A percentile compares a stretch with the other conserved stretches of the same genome.
phyloP scores from a whole-genome alignment of 2,797 vertebrate species.

The Onychomys arenicola region DNA sequence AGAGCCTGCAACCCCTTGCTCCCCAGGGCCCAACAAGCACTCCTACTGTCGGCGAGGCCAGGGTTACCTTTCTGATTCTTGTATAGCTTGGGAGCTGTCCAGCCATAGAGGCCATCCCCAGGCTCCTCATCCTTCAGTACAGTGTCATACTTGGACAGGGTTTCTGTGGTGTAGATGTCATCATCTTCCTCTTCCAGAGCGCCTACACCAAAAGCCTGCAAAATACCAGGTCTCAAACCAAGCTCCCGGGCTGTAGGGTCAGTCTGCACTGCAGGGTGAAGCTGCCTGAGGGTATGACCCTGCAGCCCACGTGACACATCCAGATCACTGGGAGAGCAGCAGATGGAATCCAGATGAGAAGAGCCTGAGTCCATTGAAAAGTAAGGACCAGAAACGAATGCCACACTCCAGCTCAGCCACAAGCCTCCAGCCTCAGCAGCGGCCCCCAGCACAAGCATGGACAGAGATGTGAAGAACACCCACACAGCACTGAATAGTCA shows the following conservation, averaged over 20 bases:
- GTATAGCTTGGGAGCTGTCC: conserved; percentile 96
- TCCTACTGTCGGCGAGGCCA: rapidly evolving
- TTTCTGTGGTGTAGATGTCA: conserved; percentile 96
- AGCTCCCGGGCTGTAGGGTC: neutral
- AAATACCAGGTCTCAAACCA: conserved; percentile 59
- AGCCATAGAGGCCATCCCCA: conserved; percentile 95
- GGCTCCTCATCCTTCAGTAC: conserved; percentile 94
- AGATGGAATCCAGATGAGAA: neutral
- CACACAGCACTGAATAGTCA: neutral
- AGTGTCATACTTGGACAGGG: conserved; percentile 93
- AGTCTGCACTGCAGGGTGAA: neutral
- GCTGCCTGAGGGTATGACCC: neutral
- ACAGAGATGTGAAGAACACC: neutral
- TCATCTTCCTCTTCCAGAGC: conserved; percentile 97
- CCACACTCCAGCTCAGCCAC: neutral
- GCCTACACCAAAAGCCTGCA: conserved; percentile 96
- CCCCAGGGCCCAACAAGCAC: neutral
- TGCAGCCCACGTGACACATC: neutral
- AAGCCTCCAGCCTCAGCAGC: neutral
- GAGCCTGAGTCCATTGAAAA: neutral
- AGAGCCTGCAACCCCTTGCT: neutral
- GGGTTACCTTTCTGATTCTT: conserved; percentile 88
- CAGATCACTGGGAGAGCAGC: neutral
- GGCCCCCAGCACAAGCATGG: neutral
- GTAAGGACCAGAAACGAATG: neutral